Evolutionary conservation across 2,797 vertebrate species (phyloP), one percentile per base, ranked within the genome.

Genomic region (Diceros bicornis): DNA sequence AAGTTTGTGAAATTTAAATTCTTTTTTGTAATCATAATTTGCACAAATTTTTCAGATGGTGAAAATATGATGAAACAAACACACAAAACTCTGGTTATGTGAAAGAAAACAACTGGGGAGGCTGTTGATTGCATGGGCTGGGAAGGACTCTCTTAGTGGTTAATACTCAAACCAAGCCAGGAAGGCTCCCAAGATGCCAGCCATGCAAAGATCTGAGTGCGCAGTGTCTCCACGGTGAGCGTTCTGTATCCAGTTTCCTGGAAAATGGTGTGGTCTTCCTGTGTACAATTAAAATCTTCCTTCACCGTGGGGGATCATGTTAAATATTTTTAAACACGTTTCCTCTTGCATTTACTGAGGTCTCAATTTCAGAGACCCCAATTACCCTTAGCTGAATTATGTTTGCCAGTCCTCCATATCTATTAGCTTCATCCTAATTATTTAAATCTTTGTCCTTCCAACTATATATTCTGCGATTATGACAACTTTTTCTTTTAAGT

Each of bases 361-460:
- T 75, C 29, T 91, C 55, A 59, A 0, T 61, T 92, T 85, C 66
- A 88, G 72, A 72, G 72, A 91, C 75, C 71, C 27, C 55, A 91
- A 7, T 77, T 94, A 75, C 61, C 72, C 68, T 75, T 71, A 71
- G 14, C 32, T 83, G 59, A 83, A 68, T 87, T 90, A 68, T 52
- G 7, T 81, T 93, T 91, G 47, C 61, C 64, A 32, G 5, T 77
- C 34, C 32, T 93, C 27, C 18, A 0, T 32, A 71, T 89, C 74
- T 69, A 6, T 92, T 92, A 84, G 4, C 32, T 74, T 93, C 27
- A 69, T 69, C 17, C 79, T 97, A 89, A 66, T 79, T 78, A 81
- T 25, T 90, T 75, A 55, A 34, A 27, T 96, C 41, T 29, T 94
- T 57, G 81, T 55, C 52, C 41, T 92, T 83, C 61, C 62, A 68